Evolutionary conservation across 2,113 vertebrate species (phyloP), one percentile per base, ranked within the genome.

Genomic region (Neolamprologus ventralis): DNA sequence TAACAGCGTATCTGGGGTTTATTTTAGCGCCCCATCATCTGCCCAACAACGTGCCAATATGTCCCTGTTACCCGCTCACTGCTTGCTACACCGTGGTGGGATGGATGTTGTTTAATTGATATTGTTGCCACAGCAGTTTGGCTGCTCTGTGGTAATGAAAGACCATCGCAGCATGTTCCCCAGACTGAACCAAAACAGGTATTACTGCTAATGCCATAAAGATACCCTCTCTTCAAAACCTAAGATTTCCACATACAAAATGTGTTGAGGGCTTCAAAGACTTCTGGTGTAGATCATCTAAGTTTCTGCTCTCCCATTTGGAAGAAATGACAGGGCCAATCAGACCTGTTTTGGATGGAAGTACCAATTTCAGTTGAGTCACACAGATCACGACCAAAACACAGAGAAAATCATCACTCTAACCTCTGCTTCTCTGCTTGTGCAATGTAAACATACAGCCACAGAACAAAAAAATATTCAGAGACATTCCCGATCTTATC

Each of bases 181-280:
- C 84, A 88, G 58, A 85, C 88, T 47, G 68, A 92, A 92, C 90
- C 94, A 95, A 96, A 96, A 95, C 94, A 94, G 60, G 53, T 49
- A 95, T 95, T 95, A 95, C 81, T 47, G 58, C 65, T 91, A 91
- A 94, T 93, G 49, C 88, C 33, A 11, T 90, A 90, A 95, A 47
- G 88, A 92, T 45, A 87, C 81, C 35, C 75, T 82, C 21, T 35
- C 51, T 87, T 73, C 42, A 89, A 49, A 37, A 68, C 79, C 79
- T 42, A 78, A 88, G 23, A 85, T 87, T 57, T 86, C 53, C 78
- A 89, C 83, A 63, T 88, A 82, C 83, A 26, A 85, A 86, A 81
- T 54, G 9, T 78, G 83, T n/a, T 49, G 47, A 75, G 49, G 33
- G 14, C 80, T 82, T 92, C 87, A 92, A 91, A 92, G 80, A 80